Evolutionary conservation across 2,888 invertebrate species (phyloP).

Genomic region (Caradrina clavipalpis): DNA sequence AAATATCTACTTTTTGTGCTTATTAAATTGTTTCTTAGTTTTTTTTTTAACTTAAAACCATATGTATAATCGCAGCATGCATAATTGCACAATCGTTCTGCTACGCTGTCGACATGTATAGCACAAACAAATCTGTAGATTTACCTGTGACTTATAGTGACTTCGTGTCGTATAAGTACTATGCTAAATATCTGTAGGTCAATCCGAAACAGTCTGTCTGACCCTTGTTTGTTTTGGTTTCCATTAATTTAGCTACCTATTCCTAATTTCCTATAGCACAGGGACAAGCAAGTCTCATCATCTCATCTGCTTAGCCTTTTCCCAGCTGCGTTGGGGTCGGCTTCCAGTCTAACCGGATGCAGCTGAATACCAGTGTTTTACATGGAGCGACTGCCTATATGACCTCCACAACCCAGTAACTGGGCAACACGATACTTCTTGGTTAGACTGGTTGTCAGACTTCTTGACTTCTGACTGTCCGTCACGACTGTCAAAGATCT

Average conservation of each 20-base stretch:
- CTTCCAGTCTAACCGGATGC: too few relatives aligned
- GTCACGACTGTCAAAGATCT: too few relatives aligned
- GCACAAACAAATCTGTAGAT: constrained; percentile 8
- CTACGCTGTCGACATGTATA: constrained; percentile 7
- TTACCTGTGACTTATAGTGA: constrained; percentile 13
- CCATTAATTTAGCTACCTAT: neutral
- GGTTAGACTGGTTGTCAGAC: too few relatives aligned
- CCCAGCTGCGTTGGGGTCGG: too few relatives aligned
- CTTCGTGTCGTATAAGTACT: neutral
- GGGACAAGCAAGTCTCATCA: too few relatives aligned
- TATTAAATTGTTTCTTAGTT: neutral
- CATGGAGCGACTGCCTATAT: too few relatives aligned
- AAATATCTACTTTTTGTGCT: neutral
- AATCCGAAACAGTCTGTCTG: constrained; percentile 12
- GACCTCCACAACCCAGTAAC: too few relatives aligned
- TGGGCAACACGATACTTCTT: too few relatives aligned
- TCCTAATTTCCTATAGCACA: neutral
- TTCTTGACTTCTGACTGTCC: too few relatives aligned
- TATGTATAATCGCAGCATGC: constrained; percentile 4
- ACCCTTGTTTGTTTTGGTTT: constrained; percentile 19
- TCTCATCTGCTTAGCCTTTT: too few relatives aligned
- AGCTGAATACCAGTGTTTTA: too few relatives aligned
- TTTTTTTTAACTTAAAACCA: constrained; percentile 11
- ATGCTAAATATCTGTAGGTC: constrained; percentile 11
- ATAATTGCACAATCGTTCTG: constrained; percentile 7